Evolutionary conservation across 1,140 invertebrate genomes (phyloP), one percentile per base, ranked within the genome.

Genomic region (Lepidurus arcticus): DNA sequence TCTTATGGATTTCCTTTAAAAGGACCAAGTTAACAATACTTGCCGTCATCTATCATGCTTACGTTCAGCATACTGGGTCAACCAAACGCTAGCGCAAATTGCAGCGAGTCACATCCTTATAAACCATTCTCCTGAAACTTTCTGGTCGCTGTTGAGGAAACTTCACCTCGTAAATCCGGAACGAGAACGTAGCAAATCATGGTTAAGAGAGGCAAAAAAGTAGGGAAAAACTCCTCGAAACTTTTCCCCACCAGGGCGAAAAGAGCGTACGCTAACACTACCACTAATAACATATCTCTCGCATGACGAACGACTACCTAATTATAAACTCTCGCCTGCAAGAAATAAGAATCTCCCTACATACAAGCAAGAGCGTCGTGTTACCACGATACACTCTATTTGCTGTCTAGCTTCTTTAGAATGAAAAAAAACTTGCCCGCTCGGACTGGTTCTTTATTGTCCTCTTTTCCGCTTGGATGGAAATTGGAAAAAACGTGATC

Each of bases 1-100:
- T 47, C 8, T 65, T 65, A 65, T 65, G 53, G 53, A 65, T 65
- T 65, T 65, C 53, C 53, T 65, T 65, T 65, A 65, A 65, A 65
- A 65, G 53, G 53, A 65, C n/a, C n/a, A 65, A 9, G 53, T 65
- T 65, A 65, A 65, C 53, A 65, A 65, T 65, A 21, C 53, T 65
- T 65, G 53, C 21, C 53, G 53, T 7, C 53, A 65, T 65, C 53
- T 21, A 65, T 65, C 53, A 65, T 65, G 53, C 53, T 65, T 65
- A 65, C n/a, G 53, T 65, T 65, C 53, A 21, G 53, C 21, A 65
- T 65, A 65, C 53, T 65, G 13, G 53, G 53, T 65, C 53, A 65
- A 65, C 53, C 53, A 65, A 65, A 65, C 53, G n/a, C 53, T 65
- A 65, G 21, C 16, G 53, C 16, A 65, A 65, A 65, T 65, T 65